Conservation (phyloP, 37 sponge, comb jelly and placozoan genomes). For the Axinella damicornis region DNA sequence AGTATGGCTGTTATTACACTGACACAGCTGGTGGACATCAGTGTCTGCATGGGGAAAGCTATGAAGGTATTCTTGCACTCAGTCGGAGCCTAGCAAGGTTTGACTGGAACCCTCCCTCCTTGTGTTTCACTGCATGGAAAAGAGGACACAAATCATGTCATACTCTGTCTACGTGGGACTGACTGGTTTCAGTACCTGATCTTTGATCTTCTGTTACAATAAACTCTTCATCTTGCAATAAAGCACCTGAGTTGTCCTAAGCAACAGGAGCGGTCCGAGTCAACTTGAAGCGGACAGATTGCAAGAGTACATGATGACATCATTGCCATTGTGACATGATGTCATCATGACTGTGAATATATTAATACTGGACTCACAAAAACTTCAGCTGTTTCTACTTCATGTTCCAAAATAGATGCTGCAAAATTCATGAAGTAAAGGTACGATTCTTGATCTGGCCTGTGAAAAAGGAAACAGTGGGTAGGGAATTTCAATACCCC, state of each 20-base stretch:
- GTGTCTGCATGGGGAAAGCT: too few relatives aligned
- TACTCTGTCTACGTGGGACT: too few relatives aligned
- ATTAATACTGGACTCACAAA: constrained; percentile 82
- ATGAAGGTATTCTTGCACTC: neutral
- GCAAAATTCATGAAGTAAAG: constrained; percentile 80
- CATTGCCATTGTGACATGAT: too few relatives aligned
- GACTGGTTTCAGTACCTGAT: constrained; percentile 38
- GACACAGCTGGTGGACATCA: too few relatives aligned
- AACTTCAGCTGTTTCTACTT: constrained; percentile 60
- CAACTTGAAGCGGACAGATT: too few relatives aligned
- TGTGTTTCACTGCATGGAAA: constrained; percentile 59
- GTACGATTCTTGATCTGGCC: constrained; percentile 75
- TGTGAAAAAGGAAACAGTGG: neutral
- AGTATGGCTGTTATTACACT: too few relatives aligned
- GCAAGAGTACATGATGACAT: too few relatives aligned
- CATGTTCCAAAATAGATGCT: constrained; percentile 49
- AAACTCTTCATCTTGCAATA: constrained; percentile 77
- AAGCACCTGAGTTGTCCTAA: constrained; percentile 68
- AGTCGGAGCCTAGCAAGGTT: constrained; percentile 30
- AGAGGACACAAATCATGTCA: neutral
- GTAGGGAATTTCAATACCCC: too few relatives aligned
- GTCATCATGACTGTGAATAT: too few relatives aligned
- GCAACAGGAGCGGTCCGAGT: too few relatives aligned
- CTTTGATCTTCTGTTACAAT: constrained; percentile 29
- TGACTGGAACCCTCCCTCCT: constrained; percentile 61